Conservation (phyloP, 1,140 invertebrate species). For the Hesperophylax magnus region DNA sequence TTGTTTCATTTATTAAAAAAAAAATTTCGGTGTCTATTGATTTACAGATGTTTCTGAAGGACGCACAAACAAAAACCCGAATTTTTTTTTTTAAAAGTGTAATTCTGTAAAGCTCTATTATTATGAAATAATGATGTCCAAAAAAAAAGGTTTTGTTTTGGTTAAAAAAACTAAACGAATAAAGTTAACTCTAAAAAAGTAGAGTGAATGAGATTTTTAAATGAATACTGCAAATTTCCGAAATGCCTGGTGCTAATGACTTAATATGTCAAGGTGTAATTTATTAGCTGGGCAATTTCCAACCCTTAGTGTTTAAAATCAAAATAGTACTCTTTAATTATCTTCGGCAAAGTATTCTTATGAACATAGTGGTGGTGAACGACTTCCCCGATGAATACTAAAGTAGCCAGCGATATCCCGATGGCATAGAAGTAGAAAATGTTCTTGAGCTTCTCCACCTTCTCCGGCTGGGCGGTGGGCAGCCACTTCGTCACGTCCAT, state of each 20-base stretch:
- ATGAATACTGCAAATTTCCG: neutral
- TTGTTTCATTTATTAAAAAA: too few species aligned
- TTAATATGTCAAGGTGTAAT: neutral
- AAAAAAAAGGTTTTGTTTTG: too few species aligned
- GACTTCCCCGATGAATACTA: neutral
- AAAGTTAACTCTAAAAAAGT: too few species aligned
- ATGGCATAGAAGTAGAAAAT: conserved; percentile 36
- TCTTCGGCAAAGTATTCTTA: neutral
- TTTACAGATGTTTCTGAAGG: too few species aligned
- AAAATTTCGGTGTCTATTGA: too few species aligned
- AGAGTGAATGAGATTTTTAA: neutral
- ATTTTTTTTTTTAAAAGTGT: too few species aligned
- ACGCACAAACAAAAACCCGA: too few species aligned
- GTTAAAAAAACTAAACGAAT: too few species aligned
- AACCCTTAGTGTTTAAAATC: conserved; percentile 8
- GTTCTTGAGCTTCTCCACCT: conserved; percentile 9
- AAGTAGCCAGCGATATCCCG: neutral
- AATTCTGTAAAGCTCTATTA: too few species aligned
- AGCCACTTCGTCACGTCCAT: neutral
- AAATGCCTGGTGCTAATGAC: neutral
- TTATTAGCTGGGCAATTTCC: neutral
- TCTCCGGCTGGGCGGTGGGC: conserved; percentile 15
- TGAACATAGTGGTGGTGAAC: neutral
- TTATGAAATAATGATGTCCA: too few species aligned
- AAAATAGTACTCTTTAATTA: neutral